phyloP scores from a whole-genome alignment of 1,140 invertebrate genomes.

The Conus ventricosus region DNA sequence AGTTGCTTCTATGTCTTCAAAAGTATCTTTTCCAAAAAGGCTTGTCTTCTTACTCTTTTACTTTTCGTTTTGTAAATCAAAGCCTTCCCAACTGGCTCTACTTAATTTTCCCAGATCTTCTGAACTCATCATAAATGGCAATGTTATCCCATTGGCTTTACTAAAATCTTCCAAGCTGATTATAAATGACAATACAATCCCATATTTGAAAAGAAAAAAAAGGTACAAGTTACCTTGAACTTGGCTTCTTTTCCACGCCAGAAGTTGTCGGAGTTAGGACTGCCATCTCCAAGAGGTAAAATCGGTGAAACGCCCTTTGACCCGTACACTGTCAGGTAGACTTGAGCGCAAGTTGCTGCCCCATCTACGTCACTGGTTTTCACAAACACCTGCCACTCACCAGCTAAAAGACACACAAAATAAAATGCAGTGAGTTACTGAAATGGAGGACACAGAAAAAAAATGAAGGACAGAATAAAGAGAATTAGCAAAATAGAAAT shows the following conservation, averaged over 20 bases:
- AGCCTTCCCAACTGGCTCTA: too few relatives aligned
- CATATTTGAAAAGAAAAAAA: too few relatives aligned
- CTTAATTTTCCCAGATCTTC: too few relatives aligned
- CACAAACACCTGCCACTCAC: slow-evolving; percentile 56
- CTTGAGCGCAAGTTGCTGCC: slow-evolving; percentile 62
- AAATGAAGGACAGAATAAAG: not conserved
- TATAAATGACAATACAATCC: too few relatives aligned
- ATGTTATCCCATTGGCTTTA: too few relatives aligned
- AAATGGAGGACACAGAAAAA: too few relatives aligned
- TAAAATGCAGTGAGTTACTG: not conserved
- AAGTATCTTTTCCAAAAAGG: too few relatives aligned
- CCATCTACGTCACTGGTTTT: slow-evolving; percentile 58
- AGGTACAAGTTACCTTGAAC: slow-evolving; percentile 44
- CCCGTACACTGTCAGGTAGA: slow-evolving; percentile 64
- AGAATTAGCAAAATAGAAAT: not conserved
- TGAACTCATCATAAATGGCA: too few relatives aligned
- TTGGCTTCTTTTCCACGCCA: slow-evolving; percentile 52
- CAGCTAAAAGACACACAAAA: slow-evolving; percentile 44
- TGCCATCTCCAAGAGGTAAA: slow-evolving; percentile 50
- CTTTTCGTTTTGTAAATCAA: too few relatives aligned
- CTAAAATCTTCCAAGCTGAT: too few relatives aligned
- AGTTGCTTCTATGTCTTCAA: too few relatives aligned
- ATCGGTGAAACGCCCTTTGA: slow-evolving; percentile 57
- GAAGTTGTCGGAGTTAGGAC: slow-evolving; percentile 42
- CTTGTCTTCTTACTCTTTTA: too few relatives aligned